These are phyloP conservation scores for Neomonachus schauinslandi DNA, from an alignment of 2,113 vertebrate genomes.

Conservation along the genomic window DNA sequence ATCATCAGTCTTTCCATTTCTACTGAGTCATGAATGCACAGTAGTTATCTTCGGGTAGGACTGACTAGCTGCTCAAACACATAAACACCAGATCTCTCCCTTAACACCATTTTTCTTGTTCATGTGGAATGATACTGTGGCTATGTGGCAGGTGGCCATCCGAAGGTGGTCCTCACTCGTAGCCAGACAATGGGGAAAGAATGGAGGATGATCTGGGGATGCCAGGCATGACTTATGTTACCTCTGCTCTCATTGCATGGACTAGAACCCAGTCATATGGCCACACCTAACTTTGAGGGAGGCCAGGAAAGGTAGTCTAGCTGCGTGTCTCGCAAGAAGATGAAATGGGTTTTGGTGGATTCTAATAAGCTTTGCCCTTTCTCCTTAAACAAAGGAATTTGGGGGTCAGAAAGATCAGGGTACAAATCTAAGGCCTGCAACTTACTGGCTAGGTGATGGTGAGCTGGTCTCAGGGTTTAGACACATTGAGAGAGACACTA, in stretches of 20 bases:
- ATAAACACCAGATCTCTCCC: not conserved
- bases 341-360: not conserved
- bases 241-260: not conserved
- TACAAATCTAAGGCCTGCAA: conserved; percentile 1
- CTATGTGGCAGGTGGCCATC: not conserved
- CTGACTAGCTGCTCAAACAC: not conserved
- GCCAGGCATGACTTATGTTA: not conserved
- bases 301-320: not conserved
- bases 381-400: not conserved
- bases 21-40: not conserved
- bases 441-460: not conserved
- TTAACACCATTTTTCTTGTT: conserved; percentile 13
- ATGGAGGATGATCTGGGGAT: not conserved
- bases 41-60: not conserved
- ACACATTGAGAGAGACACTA: not conserved
- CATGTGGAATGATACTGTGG: not conserved
- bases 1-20: not conserved
- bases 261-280: not conserved
- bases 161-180: not conserved
- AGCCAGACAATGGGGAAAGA: not conserved
- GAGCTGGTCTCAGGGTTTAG: not conserved
- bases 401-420: not conserved
- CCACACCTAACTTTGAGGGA: not conserved
- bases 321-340: not conserved
- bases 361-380: not conserved